These are phyloP conservation scores for Montipora cactus DNA, from an alignment of 64 coral and sea anemone species.

Conservation along the genomic window DNA sequence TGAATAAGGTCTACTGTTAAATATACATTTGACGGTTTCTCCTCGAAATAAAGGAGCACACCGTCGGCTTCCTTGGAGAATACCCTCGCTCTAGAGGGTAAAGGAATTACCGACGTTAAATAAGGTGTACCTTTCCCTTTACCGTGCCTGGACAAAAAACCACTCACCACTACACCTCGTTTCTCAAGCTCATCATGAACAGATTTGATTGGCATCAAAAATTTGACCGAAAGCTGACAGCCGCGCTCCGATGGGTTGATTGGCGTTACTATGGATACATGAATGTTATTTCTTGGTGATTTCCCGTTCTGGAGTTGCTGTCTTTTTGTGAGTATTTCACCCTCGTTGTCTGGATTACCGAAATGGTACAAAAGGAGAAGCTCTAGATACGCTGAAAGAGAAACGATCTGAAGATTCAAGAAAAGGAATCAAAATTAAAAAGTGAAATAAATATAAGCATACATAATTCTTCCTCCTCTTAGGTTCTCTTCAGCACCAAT, in stretches of 20 bases:
- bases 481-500: no score
- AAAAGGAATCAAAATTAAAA: not conserved
- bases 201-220: conserved; percentile 61
- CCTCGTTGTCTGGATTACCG: not conserved
- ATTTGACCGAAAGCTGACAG: conserved; percentile 82
- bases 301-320: conserved; percentile 4
- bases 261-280: conserved; percentile 81
- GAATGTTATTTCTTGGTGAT: not conserved
- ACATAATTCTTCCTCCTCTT: no score
- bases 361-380: conserved; percentile 37
- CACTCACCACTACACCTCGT: conserved; percentile 94
- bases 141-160: not conserved
- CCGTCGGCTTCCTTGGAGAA: no score
- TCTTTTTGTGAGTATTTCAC: not conserved
- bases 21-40: no score
- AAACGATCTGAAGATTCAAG: not conserved
- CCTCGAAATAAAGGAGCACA: no score
- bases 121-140: no score
- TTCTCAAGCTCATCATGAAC: conserved; percentile 76
- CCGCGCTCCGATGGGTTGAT: conserved; percentile 84
- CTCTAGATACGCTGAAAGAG: conserved; percentile 37
- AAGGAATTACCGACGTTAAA: no score
- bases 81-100: no score
- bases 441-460: no score
- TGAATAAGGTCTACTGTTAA: no score